Conservation (phyloP, 2,113 vertebrate species). For the Oceanodroma tethys region DNA sequence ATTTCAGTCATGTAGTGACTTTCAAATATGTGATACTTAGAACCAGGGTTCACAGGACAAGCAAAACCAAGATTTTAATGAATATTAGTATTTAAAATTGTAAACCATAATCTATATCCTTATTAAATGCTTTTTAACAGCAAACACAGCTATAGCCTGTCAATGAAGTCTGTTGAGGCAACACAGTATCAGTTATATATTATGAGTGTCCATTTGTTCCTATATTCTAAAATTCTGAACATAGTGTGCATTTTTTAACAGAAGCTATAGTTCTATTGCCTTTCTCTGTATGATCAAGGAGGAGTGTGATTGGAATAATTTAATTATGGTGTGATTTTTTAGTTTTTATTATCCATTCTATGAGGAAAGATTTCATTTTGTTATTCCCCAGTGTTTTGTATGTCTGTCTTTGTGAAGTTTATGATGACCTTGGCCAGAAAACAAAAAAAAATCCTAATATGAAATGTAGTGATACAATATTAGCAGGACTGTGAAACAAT, state of each 20-base stretch:
- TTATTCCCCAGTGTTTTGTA: not conserved
- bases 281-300: not conserved
- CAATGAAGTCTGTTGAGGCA: not conserved
- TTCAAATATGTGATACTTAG: not conserved
- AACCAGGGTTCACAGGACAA: not conserved
- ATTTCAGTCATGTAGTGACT: not conserved
- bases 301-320: not conserved
- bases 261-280: not conserved
- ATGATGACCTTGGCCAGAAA: not conserved
- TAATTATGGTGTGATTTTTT: not conserved
- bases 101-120: not conserved
- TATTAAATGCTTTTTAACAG: not conserved
- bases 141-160: not conserved
- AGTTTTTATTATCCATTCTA: not conserved
- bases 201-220: not conserved
- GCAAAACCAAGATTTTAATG: not conserved
- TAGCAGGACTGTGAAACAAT: not conserved
- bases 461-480: not conserved
- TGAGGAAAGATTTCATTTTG: not conserved
- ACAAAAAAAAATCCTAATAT: not conserved
- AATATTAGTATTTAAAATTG: not conserved
- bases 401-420: not conserved
- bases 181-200: not conserved
- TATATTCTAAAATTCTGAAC: not conserved
- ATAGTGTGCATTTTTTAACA: not conserved